Evolutionary conservation across 2,888 invertebrate genomes (phyloP), one percentile per base, ranked within the genome.

Genomic region (Fragum sueziense): DNA sequence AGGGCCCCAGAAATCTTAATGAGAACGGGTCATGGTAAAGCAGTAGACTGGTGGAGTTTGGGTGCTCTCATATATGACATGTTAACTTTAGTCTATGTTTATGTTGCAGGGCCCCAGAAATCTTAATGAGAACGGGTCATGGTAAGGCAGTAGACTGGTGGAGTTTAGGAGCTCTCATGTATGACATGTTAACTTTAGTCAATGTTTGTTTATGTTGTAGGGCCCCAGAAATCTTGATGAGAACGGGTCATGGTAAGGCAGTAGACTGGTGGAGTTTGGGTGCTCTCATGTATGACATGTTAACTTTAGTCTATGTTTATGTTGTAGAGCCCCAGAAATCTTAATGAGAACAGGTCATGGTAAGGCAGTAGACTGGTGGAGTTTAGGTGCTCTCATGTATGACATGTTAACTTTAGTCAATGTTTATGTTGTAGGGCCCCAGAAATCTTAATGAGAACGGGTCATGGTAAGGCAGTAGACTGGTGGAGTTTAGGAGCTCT

Each of bases 261-360:
- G 99, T 99, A 1, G 99, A 99, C 94, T 99, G 99, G 99, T 99
- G 99, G 99, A 98, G 98, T 91, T 95, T 99, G 84, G 99, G 99
- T 88, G 99, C 99, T 85, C 95, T 99, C n/a, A n/a, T n/a, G n/a
- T n/a, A n/a, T n/a, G n/a, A n/a, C n/a, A n/a, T n/a, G n/a, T n/a
- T n/a, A n/a, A n/a, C n/a, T n/a, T n/a, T n/a, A n/a, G n/a, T n/a
- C n/a, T n/a, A n/a, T 47, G 17, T 47, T 47, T 47, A 2, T 47
- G 4, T 47, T 47, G 3, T 27, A 98, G 98, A 99, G 99, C 99
- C 78, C 99, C 99, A 68, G 99, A 99, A 95, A 99, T 99, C 91
- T 94, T 99, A 91, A 97, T 97, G 82, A 95, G 99, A 91, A 97
- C 96, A 93, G 99, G 99, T 65, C 99, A 99, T 94, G 99, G 98